These are phyloP conservation scores for Ctenicera cuprea DNA, from an alignment of 2,888 invertebrate genomes.

Conservation along the genomic window DNA sequence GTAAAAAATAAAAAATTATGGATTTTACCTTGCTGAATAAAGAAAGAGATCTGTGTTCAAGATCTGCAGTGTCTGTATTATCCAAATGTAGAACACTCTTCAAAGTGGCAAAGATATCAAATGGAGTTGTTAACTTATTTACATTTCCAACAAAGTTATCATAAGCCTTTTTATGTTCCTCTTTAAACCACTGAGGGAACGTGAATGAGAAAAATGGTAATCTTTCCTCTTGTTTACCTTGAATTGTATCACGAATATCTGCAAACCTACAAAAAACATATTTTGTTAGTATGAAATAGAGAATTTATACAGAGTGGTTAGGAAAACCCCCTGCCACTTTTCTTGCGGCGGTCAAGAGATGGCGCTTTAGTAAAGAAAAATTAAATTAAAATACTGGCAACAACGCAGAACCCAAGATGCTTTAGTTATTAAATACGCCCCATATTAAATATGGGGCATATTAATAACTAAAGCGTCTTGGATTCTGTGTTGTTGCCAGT, in stretches of 20 bases:
- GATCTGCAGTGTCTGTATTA: slow-evolving; percentile 73
- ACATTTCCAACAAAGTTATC: slow-evolving; percentile 80
- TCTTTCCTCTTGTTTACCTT: slow-evolving; percentile 94
- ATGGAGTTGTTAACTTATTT: slow-evolving; percentile 86
- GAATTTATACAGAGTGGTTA: too few species aligned
- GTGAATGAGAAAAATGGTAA: slow-evolving; percentile 89
- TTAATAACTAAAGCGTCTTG: too few species aligned
- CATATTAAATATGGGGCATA: too few species aligned
- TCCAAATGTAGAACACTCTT: slow-evolving; percentile 78
- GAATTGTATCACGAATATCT: slow-evolving; percentile 87
- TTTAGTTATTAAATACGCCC: too few species aligned
- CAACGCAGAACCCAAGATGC: too few species aligned
- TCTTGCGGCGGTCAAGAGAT: too few species aligned
- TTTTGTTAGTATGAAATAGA: too few species aligned
- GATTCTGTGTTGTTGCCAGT: too few species aligned
- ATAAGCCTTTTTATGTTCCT: slow-evolving; percentile 77
- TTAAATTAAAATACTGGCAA: too few species aligned
- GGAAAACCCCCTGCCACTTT: too few species aligned
- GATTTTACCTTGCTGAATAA: slow-evolving; percentile 78
- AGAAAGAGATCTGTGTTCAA: slow-evolving; percentile 76
- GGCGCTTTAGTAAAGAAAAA: too few species aligned
- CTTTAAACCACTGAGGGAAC: slow-evolving; percentile 83
- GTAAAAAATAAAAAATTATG: too few species aligned
- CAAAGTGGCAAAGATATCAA: slow-evolving; percentile 91
- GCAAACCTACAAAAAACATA: slow-evolving; percentile 79